Base-by-base conservation (phyloP, 2,888 invertebrate species). In the Mythimna impura region DNA sequence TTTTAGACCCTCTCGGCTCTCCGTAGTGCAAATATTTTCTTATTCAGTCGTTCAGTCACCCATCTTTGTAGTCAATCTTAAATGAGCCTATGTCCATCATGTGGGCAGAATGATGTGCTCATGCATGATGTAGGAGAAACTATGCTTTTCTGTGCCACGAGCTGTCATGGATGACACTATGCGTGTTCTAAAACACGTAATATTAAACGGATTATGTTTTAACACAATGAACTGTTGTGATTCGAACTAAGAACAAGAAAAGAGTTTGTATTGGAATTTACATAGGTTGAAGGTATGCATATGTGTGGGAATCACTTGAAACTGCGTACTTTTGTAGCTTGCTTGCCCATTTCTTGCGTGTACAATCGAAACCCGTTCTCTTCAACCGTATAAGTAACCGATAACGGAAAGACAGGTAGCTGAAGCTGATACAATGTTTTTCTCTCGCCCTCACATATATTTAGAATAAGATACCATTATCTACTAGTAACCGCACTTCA, bases 91-190 rank as follows among this genome's bases (percentile, higher is more conserved):
- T 58, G 47, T 30, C 60, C 54, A 52, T 34, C 17, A 60, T 36
- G 36, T 25, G 43, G 14, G 36, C 17, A 52, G 61, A 47, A 25
- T 73, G 47, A 43, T 62, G 61, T 61, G 62, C 22, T 47, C 52
- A 69, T 61, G 54, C 52, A 66, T 65, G 40, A 67, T 50, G 47
- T 55, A 43, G 52, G 83, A 78, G 80, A 79, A 83, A 80, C 55
- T 60, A 66, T 66, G 54, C 9, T 57, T 69, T 61, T 80, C 78
- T 71, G 61, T 80, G 78, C 67, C 61, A 78, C 20, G 69, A 17
- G 66, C 80, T 83, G 34, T 79, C 80, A 82, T 62, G 80, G 66
- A 61, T 82, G 73, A 80, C 72, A 71, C 52, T 68, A 22, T 69
- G 79, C 73, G 79, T 66, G 73, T 34, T 61, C 50, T 14, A 20